Conservation (phyloP, 2,888 invertebrate genomes). For the Exephanes ischioxanthus region DNA sequence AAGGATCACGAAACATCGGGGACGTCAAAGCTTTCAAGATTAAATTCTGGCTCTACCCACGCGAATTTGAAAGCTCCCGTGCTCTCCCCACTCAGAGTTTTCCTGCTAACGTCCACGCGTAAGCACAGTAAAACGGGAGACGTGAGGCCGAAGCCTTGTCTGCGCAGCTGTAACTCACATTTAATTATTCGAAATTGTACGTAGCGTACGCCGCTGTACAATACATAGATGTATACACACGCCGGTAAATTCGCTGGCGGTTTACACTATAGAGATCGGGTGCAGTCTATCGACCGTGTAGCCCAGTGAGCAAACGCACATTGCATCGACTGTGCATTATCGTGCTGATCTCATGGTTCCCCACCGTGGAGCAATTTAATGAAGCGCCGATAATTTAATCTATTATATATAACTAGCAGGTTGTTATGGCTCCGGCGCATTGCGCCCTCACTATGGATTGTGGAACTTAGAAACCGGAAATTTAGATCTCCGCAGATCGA, state of each 20-base stretch:
- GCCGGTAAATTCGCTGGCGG: constrained; percentile 5
- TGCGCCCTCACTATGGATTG: neutral
- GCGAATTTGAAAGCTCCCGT: neutral
- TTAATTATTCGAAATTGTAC: constrained; percentile 53
- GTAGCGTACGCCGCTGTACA: constrained; percentile 12
- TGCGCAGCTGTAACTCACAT: constrained; percentile 28
- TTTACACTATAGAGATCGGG: constrained; percentile 3
- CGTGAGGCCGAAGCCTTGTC: constrained; percentile 20
- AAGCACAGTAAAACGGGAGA: constrained; percentile 18
- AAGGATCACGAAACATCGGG: neutral
- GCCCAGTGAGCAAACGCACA: constrained; percentile 15
- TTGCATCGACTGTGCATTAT: constrained; percentile 32
- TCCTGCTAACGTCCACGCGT: neutral
- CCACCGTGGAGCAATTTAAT: constrained; percentile 26
- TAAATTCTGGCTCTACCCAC: neutral
- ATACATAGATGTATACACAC: neutral
- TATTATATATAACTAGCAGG: constrained; percentile 10
- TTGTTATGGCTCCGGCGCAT: neutral
- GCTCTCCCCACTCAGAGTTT: neutral
- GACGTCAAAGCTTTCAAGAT: neutral
- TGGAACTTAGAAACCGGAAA: neutral
- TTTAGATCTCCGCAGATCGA: neutral
- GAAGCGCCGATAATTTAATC: constrained; percentile 55
- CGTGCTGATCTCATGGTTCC: constrained; percentile 16
- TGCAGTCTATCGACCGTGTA: constrained; percentile 1